phyloP scores from a whole-genome alignment of 1,140 invertebrate genomes.

The Thaumatotibia leucotreta region DNA sequence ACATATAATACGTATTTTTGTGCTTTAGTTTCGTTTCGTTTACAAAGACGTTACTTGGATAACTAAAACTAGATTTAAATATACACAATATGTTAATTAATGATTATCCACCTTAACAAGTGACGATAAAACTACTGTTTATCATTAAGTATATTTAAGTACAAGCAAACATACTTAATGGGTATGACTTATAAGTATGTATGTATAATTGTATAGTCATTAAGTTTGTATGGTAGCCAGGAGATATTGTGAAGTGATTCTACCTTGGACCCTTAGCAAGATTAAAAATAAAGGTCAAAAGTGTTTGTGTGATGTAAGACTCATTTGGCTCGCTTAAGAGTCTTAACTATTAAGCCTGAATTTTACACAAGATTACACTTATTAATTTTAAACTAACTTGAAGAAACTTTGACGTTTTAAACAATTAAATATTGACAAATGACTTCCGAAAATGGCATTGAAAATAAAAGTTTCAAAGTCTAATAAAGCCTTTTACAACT shows the following conservation, averaged over 20 bases:
- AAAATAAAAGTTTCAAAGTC: background rate
- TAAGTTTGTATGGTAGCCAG: background rate
- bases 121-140: too few species aligned
- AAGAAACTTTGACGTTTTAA: background rate
- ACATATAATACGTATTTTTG: too few species aligned
- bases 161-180: background rate
- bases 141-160: too few species aligned
- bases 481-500: background rate
- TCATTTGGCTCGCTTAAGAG: background rate
- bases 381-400: background rate
- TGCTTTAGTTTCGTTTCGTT: too few species aligned
- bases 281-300: background rate
- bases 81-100: too few species aligned
- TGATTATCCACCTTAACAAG: too few species aligned
- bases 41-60: too few species aligned
- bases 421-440: slow-evolving; percentile 5
- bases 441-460: background rate
- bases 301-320: background rate
- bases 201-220: background rate
- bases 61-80: too few species aligned
- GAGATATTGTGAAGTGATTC: background rate
- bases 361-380: too few species aligned
- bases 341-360: too few species aligned
- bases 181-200: background rate
- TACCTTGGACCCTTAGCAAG: background rate